These are phyloP conservation scores for Papilio gigon DNA, from an alignment of 2,888 invertebrate genomes.

Conservation along the genomic window DNA sequence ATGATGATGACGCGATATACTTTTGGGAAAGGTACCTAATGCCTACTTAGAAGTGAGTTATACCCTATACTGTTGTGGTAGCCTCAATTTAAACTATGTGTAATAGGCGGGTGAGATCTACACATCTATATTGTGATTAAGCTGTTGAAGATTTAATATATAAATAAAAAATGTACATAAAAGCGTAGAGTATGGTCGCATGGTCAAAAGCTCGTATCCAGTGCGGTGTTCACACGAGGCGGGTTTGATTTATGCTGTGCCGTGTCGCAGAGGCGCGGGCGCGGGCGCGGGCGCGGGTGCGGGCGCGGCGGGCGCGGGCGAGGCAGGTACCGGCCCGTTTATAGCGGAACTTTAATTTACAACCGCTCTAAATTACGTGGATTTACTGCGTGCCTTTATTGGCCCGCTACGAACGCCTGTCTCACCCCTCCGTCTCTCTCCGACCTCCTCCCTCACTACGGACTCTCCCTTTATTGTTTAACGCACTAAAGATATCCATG, in stretches of 20 bases:
- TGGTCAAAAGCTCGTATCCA: slow-evolving; percentile 49
- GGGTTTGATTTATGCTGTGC: slow-evolving; percentile 58
- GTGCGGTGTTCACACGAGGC: slow-evolving; percentile 65
- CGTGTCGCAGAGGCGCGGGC: slow-evolving; percentile 57
- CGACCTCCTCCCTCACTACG: slow-evolving; percentile 61
- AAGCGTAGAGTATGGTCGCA: slow-evolving; percentile 26
- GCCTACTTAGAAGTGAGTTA: not conserved
- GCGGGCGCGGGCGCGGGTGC: slow-evolving; percentile 68
- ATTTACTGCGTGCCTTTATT: slow-evolving; percentile 82
- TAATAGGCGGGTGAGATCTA: not conserved
- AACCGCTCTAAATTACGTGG: slow-evolving; percentile 81
- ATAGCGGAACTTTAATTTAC: slow-evolving; percentile 81
- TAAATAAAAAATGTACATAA: slow-evolving; percentile 1
- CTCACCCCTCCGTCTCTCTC: slow-evolving; percentile 47
- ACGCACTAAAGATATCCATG: slow-evolving; percentile 45
- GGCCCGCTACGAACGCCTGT: slow-evolving; percentile 71
- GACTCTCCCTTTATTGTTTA: slow-evolving; percentile 58
- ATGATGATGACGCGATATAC: not conserved
- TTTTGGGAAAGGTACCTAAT: not conserved
- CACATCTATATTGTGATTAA: not conserved
- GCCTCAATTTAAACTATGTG: not conserved
- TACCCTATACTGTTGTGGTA: too few species aligned
- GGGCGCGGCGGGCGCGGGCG: slow-evolving; percentile 66
- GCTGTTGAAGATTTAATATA: not conserved
- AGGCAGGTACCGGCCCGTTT: slow-evolving; percentile 76